Percentiles rank a stretch among this genome's conserved stretches.
Conservation (phyloP, 2,113 vertebrate genomes). For the Falco punctatus region DNA sequence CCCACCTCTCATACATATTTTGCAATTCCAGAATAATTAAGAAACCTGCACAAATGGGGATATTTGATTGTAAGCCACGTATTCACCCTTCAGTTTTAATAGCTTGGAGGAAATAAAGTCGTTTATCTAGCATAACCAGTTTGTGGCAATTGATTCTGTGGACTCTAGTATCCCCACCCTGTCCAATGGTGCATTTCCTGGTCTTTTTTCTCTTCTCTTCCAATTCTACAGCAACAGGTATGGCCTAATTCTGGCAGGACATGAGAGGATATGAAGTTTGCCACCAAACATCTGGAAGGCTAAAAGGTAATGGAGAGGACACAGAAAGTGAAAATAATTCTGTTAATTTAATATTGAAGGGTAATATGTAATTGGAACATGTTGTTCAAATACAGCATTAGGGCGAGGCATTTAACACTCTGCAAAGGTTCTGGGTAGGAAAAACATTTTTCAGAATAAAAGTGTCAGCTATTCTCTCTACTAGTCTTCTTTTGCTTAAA, state of each 20-base stretch:
- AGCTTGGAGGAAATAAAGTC: neutral
- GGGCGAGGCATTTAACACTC: neutral
- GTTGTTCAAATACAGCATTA: neutral
- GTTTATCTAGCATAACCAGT: neutral
- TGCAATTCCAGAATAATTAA: neutral
- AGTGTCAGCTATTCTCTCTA: neutral
- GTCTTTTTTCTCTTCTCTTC: neutral
- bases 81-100: neutral
- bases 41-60: neutral
- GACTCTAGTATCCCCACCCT: neutral
- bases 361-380: neutral
- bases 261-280: neutral
- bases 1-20: neutral
- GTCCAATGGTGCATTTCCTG: neutral
- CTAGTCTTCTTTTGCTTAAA: neutral
- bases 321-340: neutral
- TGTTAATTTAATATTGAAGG: constrained; percentile 41
- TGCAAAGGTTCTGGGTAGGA: neutral
- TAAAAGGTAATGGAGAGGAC: constrained; percentile 5
- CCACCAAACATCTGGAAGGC: neutral
- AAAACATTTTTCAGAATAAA: neutral
- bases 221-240: neutral
- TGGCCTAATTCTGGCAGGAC: neutral
- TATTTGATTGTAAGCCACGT: neutral
- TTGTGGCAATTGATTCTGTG: neutral